Percentiles rank a stretch among this genome's conserved stretches.
These are phyloP conservation scores for Macropis europaea DNA, from an alignment of 2,888 invertebrate genomes.

Conservation along the genomic window DNA sequence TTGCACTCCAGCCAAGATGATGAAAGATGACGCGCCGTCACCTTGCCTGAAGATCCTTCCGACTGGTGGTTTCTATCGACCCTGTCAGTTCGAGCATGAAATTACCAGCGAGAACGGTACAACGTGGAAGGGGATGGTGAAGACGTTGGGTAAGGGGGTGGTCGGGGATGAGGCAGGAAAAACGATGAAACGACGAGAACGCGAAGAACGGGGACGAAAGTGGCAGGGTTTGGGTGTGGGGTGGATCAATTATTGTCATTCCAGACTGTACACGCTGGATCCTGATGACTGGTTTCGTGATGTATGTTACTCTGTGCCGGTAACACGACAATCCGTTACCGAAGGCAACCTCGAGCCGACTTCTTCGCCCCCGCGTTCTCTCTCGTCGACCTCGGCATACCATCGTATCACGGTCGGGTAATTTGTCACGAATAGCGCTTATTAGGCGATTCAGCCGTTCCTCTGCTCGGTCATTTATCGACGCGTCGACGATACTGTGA, in stretches of 20 bases:
- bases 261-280: conserved; percentile 71
- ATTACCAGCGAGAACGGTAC: conserved; percentile 56
- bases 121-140: conserved; percentile 16
- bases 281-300: conserved; percentile 75
- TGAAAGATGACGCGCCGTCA: conserved; percentile 63
- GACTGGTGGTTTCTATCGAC: conserved; percentile 61
- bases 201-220: conserved; percentile 27
- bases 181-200: conserved; percentile 23
- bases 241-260: conserved; percentile 79
- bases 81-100: conserved; percentile 63
- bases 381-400: conserved; percentile 70
- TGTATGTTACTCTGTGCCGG: conserved; percentile 69
- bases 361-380: conserved; percentile 50
- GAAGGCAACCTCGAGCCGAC: conserved; percentile 50
- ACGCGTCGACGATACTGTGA: conserved; percentile 74
- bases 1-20: conserved; percentile 53
- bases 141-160: background rate
- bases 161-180: conserved; percentile 1
- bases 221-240: conserved; percentile 49
- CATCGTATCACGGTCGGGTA: conserved; percentile 75
- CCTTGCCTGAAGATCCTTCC: conserved; percentile 57
- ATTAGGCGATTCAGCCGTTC: conserved; percentile 77
- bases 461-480: conserved; percentile 74
- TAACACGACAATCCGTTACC: conserved; percentile 76
- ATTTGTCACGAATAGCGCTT: conserved; percentile 79